phyloP scores from a whole-genome alignment of 2,888 invertebrate species.

The Tipula helvola region DNA sequence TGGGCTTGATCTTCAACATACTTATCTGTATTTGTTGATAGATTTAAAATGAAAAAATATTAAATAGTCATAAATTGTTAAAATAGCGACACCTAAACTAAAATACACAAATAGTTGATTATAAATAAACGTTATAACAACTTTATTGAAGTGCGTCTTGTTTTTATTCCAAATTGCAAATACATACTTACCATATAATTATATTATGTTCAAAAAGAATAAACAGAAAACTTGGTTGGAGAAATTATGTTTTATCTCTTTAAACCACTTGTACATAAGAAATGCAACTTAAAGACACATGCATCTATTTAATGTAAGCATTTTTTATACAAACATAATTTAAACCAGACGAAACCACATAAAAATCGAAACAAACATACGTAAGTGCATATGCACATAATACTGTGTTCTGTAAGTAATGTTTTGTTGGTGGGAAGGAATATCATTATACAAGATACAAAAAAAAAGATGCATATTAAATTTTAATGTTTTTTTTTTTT shows the following conservation, averaged over 20 bases:
- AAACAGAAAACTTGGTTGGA: background rate
- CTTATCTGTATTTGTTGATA: background rate
- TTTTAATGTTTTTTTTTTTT: background rate
- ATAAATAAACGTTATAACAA: background rate
- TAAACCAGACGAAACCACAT: background rate
- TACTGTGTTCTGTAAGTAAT: background rate
- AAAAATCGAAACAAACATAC: background rate
- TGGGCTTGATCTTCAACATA: background rate
- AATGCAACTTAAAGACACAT: background rate
- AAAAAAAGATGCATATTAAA: background rate
- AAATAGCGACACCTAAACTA: background rate
- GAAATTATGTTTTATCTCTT: background rate
- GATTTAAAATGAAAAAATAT: background rate
- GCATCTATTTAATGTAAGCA: background rate
- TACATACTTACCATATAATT: background rate
- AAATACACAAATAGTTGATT: background rate
- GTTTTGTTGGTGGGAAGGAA: background rate
- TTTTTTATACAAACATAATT: background rate
- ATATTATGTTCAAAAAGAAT: background rate
- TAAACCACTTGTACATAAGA: background rate
- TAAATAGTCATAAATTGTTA: background rate
- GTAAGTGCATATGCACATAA: background rate
- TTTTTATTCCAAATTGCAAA: background rate
- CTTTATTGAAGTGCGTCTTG: background rate
- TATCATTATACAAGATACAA: background rate